Evolutionary conservation across 1,140 invertebrate species (phyloP).

Genomic region (Scaptomyza graminum): DNA sequence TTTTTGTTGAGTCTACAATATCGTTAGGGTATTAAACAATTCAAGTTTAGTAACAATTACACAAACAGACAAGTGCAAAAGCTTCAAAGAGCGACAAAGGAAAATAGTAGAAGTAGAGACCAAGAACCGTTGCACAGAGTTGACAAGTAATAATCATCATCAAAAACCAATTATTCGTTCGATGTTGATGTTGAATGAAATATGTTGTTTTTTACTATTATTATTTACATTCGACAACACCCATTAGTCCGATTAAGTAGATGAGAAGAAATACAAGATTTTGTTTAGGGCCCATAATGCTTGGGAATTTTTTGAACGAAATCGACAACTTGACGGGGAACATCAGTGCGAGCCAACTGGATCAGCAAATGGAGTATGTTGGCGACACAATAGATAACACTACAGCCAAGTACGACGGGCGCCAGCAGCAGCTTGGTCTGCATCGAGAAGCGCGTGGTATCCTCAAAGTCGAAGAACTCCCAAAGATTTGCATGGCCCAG

Average conservation of each 20-base stretch:
- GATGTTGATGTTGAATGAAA: neutral
- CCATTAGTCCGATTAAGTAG: neutral
- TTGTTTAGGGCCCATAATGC: slow-evolving; percentile 15
- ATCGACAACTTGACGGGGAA: slow-evolving; percentile 59
- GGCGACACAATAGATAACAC: slow-evolving; percentile 56
- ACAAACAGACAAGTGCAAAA: slow-evolving; percentile 4
- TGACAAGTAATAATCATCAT: neutral
- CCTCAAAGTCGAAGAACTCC: slow-evolving; percentile 71
- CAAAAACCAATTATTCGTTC: slow-evolving; percentile 1
- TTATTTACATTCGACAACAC: neutral
- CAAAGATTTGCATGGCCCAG: slow-evolving; percentile 58
- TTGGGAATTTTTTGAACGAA: slow-evolving; percentile 53
- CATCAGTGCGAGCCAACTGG: slow-evolving; percentile 62
- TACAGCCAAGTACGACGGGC: slow-evolving; percentile 53
- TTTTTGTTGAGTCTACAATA: slow-evolving; percentile 4
- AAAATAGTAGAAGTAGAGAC: neutral
- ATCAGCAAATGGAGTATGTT: slow-evolving; percentile 54
- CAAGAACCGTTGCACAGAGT: neutral
- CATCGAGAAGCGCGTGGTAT: slow-evolving; percentile 47
- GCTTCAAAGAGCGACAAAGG: neutral
- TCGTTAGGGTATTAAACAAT: slow-evolving; percentile 11
- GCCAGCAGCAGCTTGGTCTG: slow-evolving; percentile 61
- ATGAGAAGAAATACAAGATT: too few species aligned
- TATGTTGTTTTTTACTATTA: neutral
- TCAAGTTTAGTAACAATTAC: slow-evolving; percentile 12